Conservation (phyloP, 2,113 vertebrate species). For the Butorides virescens region DNA sequence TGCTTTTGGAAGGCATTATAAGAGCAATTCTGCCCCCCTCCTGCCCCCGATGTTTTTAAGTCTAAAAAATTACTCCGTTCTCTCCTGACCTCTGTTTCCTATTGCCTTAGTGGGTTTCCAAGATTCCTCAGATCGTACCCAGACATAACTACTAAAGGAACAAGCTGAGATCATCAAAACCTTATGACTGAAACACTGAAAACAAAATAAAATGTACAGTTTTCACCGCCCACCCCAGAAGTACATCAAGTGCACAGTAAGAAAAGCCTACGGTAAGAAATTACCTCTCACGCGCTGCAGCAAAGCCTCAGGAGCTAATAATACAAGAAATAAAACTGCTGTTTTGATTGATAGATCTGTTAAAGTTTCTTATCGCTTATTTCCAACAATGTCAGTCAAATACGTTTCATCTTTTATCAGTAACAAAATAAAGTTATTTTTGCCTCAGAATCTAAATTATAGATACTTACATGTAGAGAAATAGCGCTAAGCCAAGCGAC, state of each 20-base stretch:
- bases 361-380: conserved; percentile 67
- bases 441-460: conserved; percentile 5
- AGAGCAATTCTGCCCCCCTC: background rate
- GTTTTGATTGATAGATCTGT: conserved; percentile 63
- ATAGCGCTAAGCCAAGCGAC: background rate
- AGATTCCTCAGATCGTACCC: conserved; percentile 48
- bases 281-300: conserved; percentile 33
- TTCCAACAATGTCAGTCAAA: conserved; percentile 66
- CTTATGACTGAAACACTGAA: conserved; percentile 37
- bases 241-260: conserved; percentile 52
- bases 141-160: conserved; percentile 44
- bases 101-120: background rate
- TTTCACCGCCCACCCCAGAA: conserved; percentile 47
- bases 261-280: conserved; percentile 58
- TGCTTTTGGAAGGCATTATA: conserved; percentile 1
- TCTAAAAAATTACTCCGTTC: conserved; percentile 31
- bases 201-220: conserved; percentile 64
- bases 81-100: conserved; percentile 36
- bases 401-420: conserved; percentile 52
- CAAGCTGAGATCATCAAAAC: conserved; percentile 60
- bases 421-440: conserved; percentile 56
- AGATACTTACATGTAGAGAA: conserved; percentile 10
- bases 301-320: conserved; percentile 64
- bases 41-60: background rate
- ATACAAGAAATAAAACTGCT: conserved; percentile 64